These are phyloP conservation scores for Pomacea maculata DNA, from an alignment of 1,140 invertebrate genomes.

Conservation along the genomic window DNA sequence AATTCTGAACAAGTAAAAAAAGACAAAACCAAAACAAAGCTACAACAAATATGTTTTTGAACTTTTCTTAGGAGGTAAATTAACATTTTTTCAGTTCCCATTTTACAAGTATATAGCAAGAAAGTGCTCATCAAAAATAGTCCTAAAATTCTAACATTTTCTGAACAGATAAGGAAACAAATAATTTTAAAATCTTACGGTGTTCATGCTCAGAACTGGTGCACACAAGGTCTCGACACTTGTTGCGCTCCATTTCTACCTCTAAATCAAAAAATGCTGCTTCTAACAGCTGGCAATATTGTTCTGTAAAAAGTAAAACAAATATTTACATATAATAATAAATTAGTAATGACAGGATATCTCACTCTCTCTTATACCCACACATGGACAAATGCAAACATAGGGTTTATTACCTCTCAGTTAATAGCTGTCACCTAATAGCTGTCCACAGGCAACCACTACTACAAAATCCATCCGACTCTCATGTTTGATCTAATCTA, in stretches of 20 bases:
- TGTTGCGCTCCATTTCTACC: constrained; percentile 80
- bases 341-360: no score
- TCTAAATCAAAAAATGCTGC: constrained; percentile 90
- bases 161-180: not conserved
- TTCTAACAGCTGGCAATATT: constrained; percentile 67
- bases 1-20: not conserved
- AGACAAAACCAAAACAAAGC: not conserved
- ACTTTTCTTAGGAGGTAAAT: not conserved
- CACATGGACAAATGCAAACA: no score
- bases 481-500: no score
- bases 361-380: no score
- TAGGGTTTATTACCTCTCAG: no score
- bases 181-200: constrained; percentile 56
- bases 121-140: no score
- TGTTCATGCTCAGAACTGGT: constrained; percentile 67
- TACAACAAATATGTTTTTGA: not conserved
- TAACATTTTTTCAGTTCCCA: not conserved
- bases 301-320: constrained; percentile 6
- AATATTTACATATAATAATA: not conserved
- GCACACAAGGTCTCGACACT: constrained; percentile 71
- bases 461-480: no score
- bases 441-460: no score
- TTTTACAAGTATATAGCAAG: no score
- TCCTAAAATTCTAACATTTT: no score
- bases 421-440: no score